Percentiles rank a stretch among this genome's conserved stretches.
Evolutionary conservation across 1,140 invertebrate species (phyloP).

Genomic region (Nymphalis io): DNA sequence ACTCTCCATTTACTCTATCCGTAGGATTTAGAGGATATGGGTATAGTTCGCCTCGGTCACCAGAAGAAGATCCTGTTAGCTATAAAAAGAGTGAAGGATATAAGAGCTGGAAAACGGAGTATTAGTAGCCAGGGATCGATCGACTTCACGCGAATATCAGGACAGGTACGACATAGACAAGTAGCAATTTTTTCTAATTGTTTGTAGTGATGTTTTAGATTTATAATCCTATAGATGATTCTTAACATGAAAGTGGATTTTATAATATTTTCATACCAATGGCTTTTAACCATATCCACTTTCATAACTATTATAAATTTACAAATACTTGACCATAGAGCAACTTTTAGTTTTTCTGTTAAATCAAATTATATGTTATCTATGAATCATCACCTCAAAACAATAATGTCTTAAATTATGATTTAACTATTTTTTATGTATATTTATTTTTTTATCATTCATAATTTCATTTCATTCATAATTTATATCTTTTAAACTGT

Average conservation of each 20-base stretch:
- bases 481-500: constrained; percentile 23
- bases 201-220: constrained; percentile 77
- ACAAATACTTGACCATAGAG: constrained; percentile 27
- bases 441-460: constrained; percentile 39
- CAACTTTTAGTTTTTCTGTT: constrained; percentile 22
- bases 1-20: constrained; percentile 2
- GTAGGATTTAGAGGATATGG: constrained; percentile 97
- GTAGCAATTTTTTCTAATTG: constrained; percentile 20
- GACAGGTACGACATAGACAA: constrained; percentile 60
- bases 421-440: constrained; percentile 23
- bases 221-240: constrained; percentile 43
- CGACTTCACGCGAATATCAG: constrained; percentile 82
- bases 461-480: constrained; percentile 38
- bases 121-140: constrained; percentile 83
- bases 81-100: constrained; percentile 98
- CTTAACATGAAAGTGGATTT: constrained; percentile 38
- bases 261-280: not conserved
- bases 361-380: constrained; percentile 38
- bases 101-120: constrained; percentile 90
- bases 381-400: constrained; percentile 70
- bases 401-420: constrained; percentile 41
- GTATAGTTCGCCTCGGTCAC: constrained; percentile 96
- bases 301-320: constrained; percentile 20
- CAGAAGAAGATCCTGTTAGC: constrained; percentile 99
- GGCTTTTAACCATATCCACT: constrained; percentile 7